A percentile compares a stretch with the other conserved stretches of the same genome.
Conservation (phyloP, 2,888 invertebrate species). For the Ichneumon xanthorius region DNA sequence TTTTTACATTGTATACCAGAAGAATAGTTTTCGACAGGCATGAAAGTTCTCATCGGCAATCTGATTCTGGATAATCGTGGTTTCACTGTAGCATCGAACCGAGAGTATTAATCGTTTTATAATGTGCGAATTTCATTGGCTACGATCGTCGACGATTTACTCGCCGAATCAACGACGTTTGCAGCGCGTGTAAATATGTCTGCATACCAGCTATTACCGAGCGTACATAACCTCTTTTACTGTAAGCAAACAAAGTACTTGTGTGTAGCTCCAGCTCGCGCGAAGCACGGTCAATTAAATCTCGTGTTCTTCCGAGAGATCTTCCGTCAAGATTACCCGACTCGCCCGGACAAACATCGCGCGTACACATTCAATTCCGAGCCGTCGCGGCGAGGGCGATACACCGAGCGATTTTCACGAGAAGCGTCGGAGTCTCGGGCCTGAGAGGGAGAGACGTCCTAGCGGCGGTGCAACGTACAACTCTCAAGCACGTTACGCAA, state of each 20-base stretch:
- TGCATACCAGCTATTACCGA: neutral
- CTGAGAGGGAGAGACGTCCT: neutral
- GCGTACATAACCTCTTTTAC: neutral
- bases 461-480: neutral
- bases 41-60: no score
- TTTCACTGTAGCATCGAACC: neutral
- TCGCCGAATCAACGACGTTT: slow-evolving; percentile 23
- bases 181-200: slow-evolving; percentile 8
- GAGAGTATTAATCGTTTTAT: neutral
- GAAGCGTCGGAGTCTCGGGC: slow-evolving; percentile 2
- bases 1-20: no score
- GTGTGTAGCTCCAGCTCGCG: slow-evolving; percentile 20
- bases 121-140: no score
- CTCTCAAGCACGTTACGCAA: slow-evolving; percentile 39
- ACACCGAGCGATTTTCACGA: slow-evolving; percentile 6
- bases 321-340: slow-evolving; percentile 32
- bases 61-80: neutral
- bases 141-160: slow-evolving; percentile 22
- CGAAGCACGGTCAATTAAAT: slow-evolving; percentile 47
- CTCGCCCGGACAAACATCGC: slow-evolving; percentile 6
- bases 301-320: slow-evolving; percentile 43
- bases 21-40: no score
- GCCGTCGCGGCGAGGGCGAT: slow-evolving; percentile 4
- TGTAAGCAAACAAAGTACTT: neutral
- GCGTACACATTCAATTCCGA: slow-evolving; percentile 18